phyloP scores from a whole-genome alignment of 2,113 vertebrate genomes.

The Gopherus evgoodei region DNA sequence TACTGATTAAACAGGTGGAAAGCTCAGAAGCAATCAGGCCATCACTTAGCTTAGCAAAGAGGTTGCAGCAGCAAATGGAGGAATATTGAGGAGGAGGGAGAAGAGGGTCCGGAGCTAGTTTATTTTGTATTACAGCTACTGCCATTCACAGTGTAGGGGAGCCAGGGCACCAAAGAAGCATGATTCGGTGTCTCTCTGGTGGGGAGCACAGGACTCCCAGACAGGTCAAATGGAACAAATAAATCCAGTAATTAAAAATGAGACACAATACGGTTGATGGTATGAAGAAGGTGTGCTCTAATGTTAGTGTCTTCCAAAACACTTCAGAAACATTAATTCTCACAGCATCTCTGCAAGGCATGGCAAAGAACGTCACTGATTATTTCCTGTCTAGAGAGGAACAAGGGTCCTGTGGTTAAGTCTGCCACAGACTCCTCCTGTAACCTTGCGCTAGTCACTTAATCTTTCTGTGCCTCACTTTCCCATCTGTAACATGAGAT shows the following conservation, averaged over 20 bases:
- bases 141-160: background rate
- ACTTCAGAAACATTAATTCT: background rate
- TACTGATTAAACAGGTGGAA: background rate
- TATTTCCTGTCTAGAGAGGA: background rate
- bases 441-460: background rate
- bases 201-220: background rate
- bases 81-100: background rate
- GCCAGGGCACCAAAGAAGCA: background rate
- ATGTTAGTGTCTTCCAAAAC: background rate
- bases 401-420: background rate
- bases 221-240: background rate
- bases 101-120: background rate
- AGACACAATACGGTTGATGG: background rate
- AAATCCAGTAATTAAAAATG: background rate
- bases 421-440: background rate
- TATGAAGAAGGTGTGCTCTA: background rate
- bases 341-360: background rate
- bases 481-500: background rate
- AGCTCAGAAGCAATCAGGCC: background rate
- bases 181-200: background rate
- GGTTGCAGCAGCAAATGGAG: background rate
- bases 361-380: background rate
- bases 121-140: background rate
- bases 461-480: background rate
- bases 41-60: background rate